Evolutionary conservation across 2,888 invertebrate species (phyloP), one percentile per base, ranked within the genome.

Genomic region (Mycalesis mineus): DNA sequence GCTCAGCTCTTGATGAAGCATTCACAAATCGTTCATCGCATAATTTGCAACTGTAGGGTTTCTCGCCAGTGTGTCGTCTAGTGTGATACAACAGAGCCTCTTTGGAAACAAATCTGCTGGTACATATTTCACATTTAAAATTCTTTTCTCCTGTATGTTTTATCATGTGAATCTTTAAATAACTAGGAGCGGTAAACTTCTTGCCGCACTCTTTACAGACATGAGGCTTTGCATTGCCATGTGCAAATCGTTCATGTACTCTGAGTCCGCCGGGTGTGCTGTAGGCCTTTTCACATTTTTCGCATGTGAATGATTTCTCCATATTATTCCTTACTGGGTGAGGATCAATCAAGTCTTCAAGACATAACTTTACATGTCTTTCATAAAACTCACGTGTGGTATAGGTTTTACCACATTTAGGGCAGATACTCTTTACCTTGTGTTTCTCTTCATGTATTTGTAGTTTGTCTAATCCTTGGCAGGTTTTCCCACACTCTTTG

Each of bases 121-220:
- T 66, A 63, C 89, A 89, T 39, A 84, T 69, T 13, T 77, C 72
- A 68, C 89, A 89, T 57, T 78, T 73, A 53, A 84, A 88, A 37
- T 87, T 88, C 62, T 79, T 87, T 54, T 84, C 87, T 1, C 84
- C 81, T 0, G 89, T 88, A 52, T 89, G 88, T 36, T 78, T 88
- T 1, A 89, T 68, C 79, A 85, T 80, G 49, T 88, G 88, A 1
- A 73, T 75, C 66, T 79, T 84, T 11, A 88, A 68, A 58, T 83
- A 85, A 60, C 88, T 88, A 0, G 86, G 87, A 39, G 88, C 88
- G n/a, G 86, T 86, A 45, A 88, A 88, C 41, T 80, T 72, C 60
- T 88, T 88, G 1, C 81, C 78, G 62, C 88, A 88, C 42, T 73
- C 71, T 11, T 77, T 68, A 61, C 88, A 88, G 4, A 78, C 64